Evolutionary conservation across 2,113 vertebrate genomes (phyloP).

Genomic region (Podiceps cristatus): DNA sequence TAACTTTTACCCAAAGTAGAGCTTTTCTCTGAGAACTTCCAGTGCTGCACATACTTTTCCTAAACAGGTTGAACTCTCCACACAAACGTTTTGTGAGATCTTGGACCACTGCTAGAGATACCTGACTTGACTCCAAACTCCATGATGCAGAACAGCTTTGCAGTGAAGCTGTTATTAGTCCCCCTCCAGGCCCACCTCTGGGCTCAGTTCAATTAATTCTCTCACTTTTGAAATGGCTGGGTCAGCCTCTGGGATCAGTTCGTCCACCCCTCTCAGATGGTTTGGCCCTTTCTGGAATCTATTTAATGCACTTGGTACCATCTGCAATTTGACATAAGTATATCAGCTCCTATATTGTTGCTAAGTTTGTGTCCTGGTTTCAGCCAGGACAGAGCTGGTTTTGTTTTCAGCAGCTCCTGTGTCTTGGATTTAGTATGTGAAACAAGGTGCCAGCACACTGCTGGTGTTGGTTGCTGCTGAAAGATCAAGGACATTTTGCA

Average conservation of each 20-base stretch:
- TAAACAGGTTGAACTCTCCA: not conserved
- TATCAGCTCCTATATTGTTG: not conserved
- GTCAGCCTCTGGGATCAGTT: not conserved
- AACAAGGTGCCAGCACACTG: too few relatives aligned
- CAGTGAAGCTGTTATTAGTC: not conserved
- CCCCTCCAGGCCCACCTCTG: not conserved
- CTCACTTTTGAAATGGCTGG: too few relatives aligned
- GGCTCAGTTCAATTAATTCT: not conserved
- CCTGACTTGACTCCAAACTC: not conserved
- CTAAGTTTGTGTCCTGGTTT: too few relatives aligned
- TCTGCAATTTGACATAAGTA: not conserved
- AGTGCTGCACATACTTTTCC: not conserved
- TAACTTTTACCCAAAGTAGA: not conserved
- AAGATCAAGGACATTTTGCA: too few relatives aligned
- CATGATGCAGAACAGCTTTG: not conserved
- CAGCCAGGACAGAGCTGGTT: too few relatives aligned
- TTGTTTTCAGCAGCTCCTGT: too few relatives aligned
- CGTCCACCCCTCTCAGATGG: not conserved
- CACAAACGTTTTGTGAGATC: not conserved
- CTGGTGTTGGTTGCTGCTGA: too few relatives aligned
- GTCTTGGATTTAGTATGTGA: too few relatives aligned
- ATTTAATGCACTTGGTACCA: not conserved
- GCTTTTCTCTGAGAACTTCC: not conserved
- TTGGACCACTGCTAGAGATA: not conserved
- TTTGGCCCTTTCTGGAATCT: not conserved